These are phyloP conservation scores for Oreochromis tanganicae DNA, from an alignment of 2,113 vertebrate species.

Conservation along the genomic window DNA sequence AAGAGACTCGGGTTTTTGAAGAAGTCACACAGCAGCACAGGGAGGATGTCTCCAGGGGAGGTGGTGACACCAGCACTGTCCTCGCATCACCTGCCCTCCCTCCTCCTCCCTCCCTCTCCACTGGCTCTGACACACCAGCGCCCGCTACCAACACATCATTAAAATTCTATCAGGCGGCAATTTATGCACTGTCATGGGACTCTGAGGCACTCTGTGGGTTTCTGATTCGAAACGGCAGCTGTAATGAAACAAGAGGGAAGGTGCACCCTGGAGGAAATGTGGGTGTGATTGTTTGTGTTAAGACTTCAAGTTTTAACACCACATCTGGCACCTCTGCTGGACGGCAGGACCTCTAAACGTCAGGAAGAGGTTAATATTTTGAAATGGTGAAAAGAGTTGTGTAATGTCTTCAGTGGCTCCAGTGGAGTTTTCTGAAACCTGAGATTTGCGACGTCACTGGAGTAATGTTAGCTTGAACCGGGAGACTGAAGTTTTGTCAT, in stretches of 20 bases:
- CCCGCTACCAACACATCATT: background rate
- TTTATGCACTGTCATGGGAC: background rate
- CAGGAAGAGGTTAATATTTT: background rate
- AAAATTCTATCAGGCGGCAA: constrained; percentile 8
- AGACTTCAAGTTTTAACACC: background rate
- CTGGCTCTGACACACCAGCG: background rate
- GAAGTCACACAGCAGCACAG: background rate
- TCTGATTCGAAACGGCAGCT: background rate
- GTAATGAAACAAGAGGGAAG: background rate
- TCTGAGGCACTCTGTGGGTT: background rate
- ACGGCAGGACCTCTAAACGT: background rate
- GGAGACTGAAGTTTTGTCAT: background rate
- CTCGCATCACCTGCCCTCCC: background rate
- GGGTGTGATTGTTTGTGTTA: background rate
- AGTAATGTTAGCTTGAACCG: background rate
- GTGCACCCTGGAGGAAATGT: background rate
- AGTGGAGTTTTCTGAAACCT: background rate
- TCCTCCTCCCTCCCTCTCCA: background rate
- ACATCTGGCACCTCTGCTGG: background rate
- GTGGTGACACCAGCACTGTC: constrained; percentile 7
- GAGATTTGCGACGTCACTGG: background rate
- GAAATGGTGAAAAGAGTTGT: background rate
- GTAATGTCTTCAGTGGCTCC: background rate
- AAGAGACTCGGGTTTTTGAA: background rate
- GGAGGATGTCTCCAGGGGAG: background rate